Conservation (phyloP, 1,140 invertebrate genomes). For the Portunus trituberculatus region DNA sequence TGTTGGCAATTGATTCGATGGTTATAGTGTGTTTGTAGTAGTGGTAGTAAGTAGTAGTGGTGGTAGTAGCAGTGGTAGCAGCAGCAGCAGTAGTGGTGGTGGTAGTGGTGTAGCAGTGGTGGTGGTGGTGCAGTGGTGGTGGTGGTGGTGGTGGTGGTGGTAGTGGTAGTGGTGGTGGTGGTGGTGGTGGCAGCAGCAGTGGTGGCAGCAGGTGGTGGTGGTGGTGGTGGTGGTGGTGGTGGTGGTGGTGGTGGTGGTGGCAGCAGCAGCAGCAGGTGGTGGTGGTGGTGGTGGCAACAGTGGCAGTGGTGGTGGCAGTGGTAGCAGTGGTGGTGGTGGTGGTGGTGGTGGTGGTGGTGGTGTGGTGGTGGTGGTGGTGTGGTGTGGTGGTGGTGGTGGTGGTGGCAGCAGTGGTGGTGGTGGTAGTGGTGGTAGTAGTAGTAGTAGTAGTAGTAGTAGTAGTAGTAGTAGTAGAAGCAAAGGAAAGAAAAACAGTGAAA, state of each 20-base stretch:
- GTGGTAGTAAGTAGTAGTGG: neutral
- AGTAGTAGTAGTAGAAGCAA: neutral
- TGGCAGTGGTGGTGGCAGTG: neutral
- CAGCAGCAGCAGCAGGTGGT: constrained; percentile 20
- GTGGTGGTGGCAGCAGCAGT: no score
- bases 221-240: neutral
- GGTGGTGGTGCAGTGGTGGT: neutral
- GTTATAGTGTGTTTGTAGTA: neutral
- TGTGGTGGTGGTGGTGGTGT: neutral
- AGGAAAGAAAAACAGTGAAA: neutral
- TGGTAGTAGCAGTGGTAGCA: constrained; percentile 23
- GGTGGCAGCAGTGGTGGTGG: neutral
- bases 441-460: constrained; percentile 22
- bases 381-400: neutral
- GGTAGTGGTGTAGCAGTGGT: neutral
- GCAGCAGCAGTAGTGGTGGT: constrained; percentile 21
- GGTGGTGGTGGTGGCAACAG: neutral
- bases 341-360: constrained; percentile 20
- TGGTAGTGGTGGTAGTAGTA: constrained; percentile 12
- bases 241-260: constrained; percentile 4
- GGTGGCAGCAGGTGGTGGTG: no score
- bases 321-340: constrained; percentile 21
- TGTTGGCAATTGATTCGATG: no score
- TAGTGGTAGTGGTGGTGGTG: neutral
- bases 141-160: neutral